Percentiles rank a stretch among this genome's conserved stretches.
phyloP scores from a whole-genome alignment of 2,113 vertebrate genomes.

The Ia io region DNA sequence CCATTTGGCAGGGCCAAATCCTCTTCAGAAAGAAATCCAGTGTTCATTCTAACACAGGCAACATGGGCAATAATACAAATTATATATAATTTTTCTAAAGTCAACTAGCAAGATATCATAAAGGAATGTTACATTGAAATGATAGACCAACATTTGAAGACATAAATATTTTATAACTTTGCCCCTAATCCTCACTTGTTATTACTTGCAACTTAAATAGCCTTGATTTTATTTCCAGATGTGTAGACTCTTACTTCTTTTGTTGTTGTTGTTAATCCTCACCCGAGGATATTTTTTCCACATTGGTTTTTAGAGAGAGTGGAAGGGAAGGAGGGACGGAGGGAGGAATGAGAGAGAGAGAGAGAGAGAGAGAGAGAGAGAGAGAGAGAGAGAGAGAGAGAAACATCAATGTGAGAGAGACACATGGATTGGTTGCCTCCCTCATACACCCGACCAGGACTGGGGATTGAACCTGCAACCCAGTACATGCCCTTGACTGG shows the following conservation, averaged over 20 bases:
- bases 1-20: neutral
- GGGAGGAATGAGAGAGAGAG: too few relatives aligned
- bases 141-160: constrained; percentile 31
- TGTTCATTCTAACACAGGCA: neutral
- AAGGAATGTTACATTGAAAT: constrained; percentile 25
- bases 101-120: neutral
- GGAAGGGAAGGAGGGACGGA: too few relatives aligned
- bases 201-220: constrained; percentile 11
- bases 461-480: too few relatives aligned
- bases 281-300: too few relatives aligned
- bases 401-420: too few relatives aligned
- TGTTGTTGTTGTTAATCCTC: too few relatives aligned
- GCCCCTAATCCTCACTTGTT: constrained; percentile 5
- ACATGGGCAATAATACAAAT: neutral
- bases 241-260: neutral
- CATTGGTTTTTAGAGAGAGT: too few relatives aligned
- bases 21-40: neutral
- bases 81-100: constrained; percentile 23
- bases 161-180: neutral
- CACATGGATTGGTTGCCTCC: too few relatives aligned
- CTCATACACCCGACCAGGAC: too few relatives aligned
- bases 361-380: too few relatives aligned
- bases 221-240: constrained; percentile 38
- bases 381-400: too few relatives aligned
- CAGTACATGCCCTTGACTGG: too few relatives aligned